Evolutionary conservation across 2,797 vertebrate species (phyloP).

Genomic region (Urosaurus nigricauda): DNA sequence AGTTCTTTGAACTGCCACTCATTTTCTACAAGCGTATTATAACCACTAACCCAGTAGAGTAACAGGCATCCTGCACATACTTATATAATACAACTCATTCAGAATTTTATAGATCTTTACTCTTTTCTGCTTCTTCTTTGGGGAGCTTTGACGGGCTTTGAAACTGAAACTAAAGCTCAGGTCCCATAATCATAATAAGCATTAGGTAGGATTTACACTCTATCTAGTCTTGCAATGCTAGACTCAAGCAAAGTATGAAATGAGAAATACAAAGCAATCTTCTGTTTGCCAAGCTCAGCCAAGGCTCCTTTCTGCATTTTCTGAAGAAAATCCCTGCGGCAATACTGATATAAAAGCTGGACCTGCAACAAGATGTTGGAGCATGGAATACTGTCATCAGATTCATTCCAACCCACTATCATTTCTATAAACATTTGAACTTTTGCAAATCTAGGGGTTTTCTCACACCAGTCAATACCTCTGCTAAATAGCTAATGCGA

Average conservation of each 20-base stretch:
- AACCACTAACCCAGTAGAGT: not conserved
- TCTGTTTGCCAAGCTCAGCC: not conserved
- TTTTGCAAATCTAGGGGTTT: too few relatives aligned
- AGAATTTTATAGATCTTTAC: not conserved
- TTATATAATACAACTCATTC: not conserved
- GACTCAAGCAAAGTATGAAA: too few relatives aligned
- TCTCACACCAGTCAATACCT: too few relatives aligned
- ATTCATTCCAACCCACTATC: too few relatives aligned
- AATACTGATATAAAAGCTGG: too few relatives aligned
- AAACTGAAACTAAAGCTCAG: not conserved
- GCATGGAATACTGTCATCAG: too few relatives aligned
- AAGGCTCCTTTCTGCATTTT: not conserved
- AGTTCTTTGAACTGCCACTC: not conserved
- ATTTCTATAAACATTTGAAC: too few relatives aligned
- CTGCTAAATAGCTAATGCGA: too few relatives aligned
- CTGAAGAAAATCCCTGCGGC: too few relatives aligned
- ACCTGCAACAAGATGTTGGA: too few relatives aligned
- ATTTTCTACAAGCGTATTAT: not conserved
- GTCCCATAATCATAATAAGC: not conserved
- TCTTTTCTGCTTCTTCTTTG: not conserved
- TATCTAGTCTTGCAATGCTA: too few relatives aligned
- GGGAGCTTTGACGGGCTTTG: not conserved
- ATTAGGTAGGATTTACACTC: too few relatives aligned
- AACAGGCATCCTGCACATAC: not conserved
- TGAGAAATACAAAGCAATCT: not conserved